Percentiles rank a stretch among this genome's conserved stretches.
These are phyloP conservation scores for Stratiolaelaps scimitus DNA, from an alignment of 1,140 invertebrate genomes.

Conservation along the genomic window DNA sequence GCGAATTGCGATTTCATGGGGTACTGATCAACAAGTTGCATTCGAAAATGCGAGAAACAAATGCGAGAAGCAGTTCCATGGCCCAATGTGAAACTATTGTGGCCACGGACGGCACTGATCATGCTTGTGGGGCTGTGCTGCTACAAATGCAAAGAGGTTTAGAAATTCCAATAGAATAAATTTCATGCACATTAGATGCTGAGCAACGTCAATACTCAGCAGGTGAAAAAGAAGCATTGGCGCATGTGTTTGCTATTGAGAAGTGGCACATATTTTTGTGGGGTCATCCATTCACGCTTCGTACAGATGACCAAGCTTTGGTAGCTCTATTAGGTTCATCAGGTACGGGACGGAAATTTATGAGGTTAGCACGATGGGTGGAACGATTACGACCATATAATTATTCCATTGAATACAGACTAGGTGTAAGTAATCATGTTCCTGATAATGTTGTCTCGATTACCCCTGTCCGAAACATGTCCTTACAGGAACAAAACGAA, in stretches of 20 bases:
- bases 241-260: neutral
- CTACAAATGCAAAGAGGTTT: neutral
- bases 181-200: neutral
- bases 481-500: neutral
- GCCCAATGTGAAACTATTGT: neutral
- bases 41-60: neutral
- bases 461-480: neutral
- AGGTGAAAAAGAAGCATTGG: too few species aligned
- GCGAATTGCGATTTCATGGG: neutral
- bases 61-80: neutral
- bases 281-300: neutral
- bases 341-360: neutral
- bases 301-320: neutral
- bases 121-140: neutral
- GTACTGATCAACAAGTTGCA: neutral
- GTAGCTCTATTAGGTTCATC: neutral
- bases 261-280: neutral
- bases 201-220: too few species aligned
- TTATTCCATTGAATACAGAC: neutral
- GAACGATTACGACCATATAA: neutral
- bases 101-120: neutral
- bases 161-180: neutral
- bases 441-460: neutral
- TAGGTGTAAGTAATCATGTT: neutral
- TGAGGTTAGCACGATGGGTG: slow-evolving; percentile 12